Conservation (phyloP, 2,797 vertebrate species). For the Clarias fuscus region DNA sequence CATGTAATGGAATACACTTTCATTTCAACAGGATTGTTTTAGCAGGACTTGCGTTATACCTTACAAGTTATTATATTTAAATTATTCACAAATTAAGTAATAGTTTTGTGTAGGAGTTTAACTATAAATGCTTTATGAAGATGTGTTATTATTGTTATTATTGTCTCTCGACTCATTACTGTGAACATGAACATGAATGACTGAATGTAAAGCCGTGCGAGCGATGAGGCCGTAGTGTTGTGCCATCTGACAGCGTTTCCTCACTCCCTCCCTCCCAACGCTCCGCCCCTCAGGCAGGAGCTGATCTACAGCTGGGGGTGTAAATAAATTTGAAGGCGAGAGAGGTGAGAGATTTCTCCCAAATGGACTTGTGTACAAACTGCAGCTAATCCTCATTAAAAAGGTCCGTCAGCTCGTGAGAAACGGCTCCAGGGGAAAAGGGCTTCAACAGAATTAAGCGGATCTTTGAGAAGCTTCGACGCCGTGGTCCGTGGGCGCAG, state of each 20-base stretch:
- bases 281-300: background rate
- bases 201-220: background rate
- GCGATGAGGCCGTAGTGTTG: background rate
- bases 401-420: background rate
- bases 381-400: slow-evolving; percentile 32
- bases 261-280: too few species aligned
- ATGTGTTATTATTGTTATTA: background rate
- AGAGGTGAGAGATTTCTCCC: slow-evolving; percentile 6
- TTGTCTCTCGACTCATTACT: background rate
- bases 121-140: background rate
- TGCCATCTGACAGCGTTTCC: background rate
- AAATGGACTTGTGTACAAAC: slow-evolving; percentile 8
- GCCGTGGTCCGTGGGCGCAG: background rate
- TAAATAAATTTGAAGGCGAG: background rate
- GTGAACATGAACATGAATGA: too few species aligned
- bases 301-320: background rate
- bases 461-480: background rate
- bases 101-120: background rate
- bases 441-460: background rate
- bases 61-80: background rate
- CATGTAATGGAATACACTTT: too few species aligned
- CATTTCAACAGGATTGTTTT: background rate
- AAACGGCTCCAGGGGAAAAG: background rate
- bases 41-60: background rate
- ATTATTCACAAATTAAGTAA: background rate